Percentiles rank a stretch among this genome's conserved stretches.
Conservation (phyloP, 2,888 invertebrate genomes). For the Yponomeuta sedellus region DNA sequence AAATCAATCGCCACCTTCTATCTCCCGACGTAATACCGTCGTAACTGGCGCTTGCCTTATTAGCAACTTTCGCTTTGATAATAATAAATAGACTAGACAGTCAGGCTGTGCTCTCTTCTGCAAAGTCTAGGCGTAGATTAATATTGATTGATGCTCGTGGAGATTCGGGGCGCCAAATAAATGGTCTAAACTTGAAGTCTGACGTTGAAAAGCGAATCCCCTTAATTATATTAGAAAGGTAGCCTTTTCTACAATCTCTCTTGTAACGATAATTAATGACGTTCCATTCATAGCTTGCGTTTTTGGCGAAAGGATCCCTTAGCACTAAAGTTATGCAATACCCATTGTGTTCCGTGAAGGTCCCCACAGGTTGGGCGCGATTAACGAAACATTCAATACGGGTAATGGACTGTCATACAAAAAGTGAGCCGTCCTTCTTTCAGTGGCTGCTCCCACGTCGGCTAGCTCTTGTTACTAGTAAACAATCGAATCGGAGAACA, state of each 20-base stretch:
- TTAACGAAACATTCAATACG: not conserved
- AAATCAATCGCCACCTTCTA: not conserved
- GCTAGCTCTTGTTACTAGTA: not conserved
- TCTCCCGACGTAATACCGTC: not conserved
- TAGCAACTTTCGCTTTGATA: not conserved
- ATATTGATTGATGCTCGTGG: not conserved
- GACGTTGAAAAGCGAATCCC: too few species aligned
- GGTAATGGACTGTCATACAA: not conserved
- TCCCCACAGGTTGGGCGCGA: too few species aligned
- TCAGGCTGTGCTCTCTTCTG: too few species aligned
- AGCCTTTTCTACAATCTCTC: too few species aligned
- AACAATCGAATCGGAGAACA: not conserved
- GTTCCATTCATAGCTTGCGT: too few species aligned
- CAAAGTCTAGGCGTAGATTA: too few species aligned
- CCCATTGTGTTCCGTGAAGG: too few species aligned
- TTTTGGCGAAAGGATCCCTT: too few species aligned
- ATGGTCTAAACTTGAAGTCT: too few species aligned
- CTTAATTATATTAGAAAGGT: too few species aligned
- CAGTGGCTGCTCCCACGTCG: not conserved
- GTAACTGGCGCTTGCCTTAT: not conserved
- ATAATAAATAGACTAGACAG: not conserved
- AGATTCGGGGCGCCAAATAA: not conserved
- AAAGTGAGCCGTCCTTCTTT: not conserved
- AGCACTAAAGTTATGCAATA: too few species aligned
- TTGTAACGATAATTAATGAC: too few species aligned